phyloP scores from a whole-genome alignment of 2,888 invertebrate species.

The Pterobdella sp. region DNA sequence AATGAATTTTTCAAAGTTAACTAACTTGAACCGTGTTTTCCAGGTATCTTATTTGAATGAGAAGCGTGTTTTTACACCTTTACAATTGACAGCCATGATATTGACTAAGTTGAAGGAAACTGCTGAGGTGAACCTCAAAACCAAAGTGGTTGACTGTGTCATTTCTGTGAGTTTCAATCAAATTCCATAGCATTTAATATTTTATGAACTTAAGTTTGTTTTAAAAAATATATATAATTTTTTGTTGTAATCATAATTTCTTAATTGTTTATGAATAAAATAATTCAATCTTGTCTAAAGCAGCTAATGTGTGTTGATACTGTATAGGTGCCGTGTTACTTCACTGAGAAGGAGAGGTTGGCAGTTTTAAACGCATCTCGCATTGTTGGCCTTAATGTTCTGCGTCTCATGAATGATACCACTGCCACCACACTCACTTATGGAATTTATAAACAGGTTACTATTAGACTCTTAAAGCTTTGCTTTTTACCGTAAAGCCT shows the following conservation, averaged over 20 bases:
- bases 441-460: constrained; percentile 76
- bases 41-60: constrained; percentile 76
- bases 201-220: neutral
- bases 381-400: constrained; percentile 85
- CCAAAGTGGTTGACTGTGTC: constrained; percentile 65
- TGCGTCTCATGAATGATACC: constrained; percentile 91
- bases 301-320: neutral
- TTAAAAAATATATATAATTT: neutral
- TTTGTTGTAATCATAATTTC: neutral
- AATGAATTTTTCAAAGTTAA: neutral
- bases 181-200: neutral
- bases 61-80: constrained; percentile 63
- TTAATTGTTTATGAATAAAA: neutral
- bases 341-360: constrained; percentile 84
- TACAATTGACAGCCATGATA: constrained; percentile 91
- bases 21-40: constrained; percentile 32
- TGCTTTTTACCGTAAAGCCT: no score
- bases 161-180: constrained; percentile 49
- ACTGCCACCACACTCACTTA: constrained; percentile 92
- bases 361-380: constrained; percentile 82
- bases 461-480: no score
- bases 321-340: constrained; percentile 73
- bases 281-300: no score
- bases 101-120: constrained; percentile 90
- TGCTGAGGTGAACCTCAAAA: constrained; percentile 75